These are phyloP conservation scores for Drosophila pseudoananassae DNA, from an alignment of 1,140 invertebrate genomes.

Conservation along the genomic window DNA sequence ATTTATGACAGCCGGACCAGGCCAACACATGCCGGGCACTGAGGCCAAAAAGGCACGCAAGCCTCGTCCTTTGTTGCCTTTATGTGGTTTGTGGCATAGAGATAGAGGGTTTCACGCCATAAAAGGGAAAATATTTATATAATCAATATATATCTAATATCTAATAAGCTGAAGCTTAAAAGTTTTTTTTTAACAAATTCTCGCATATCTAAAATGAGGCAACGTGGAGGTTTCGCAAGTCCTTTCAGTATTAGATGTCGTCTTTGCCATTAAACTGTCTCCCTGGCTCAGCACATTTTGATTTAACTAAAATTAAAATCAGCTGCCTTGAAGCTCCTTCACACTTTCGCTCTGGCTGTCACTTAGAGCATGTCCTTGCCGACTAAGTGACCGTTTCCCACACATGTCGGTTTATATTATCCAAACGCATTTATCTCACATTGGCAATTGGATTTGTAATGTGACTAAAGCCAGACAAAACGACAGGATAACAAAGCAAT, in stretches of 20 bases:
- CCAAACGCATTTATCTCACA: constrained; percentile 67
- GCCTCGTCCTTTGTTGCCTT: background rate
- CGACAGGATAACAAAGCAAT: constrained; percentile 53
- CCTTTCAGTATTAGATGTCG: constrained; percentile 10
- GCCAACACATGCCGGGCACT: constrained; percentile 9
- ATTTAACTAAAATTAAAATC: constrained; percentile 70
- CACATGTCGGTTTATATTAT: constrained; percentile 55
- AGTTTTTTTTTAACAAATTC: background rate
- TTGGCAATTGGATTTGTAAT: constrained; percentile 65
- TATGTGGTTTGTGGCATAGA: background rate
- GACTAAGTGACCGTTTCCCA: constrained; percentile 50
- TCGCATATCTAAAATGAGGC: background rate
- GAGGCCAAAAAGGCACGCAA: constrained; percentile 24
- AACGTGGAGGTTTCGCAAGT: background rate
- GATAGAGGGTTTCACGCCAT: background rate
- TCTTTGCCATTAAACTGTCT: constrained; percentile 18
- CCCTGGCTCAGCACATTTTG: constrained; percentile 54
- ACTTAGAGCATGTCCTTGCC: constrained; percentile 33
- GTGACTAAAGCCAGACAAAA: constrained; percentile 48
- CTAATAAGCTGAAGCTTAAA: too few relatives aligned
- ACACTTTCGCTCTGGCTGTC: constrained; percentile 21
- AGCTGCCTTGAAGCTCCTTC: constrained; percentile 19
- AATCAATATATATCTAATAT: too few relatives aligned
- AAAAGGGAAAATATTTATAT: too few relatives aligned
- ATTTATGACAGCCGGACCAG: constrained; percentile 47